Evolutionary conservation across 2,113 vertebrate species (phyloP).

Genomic region (Pseudonaja textilis): DNA sequence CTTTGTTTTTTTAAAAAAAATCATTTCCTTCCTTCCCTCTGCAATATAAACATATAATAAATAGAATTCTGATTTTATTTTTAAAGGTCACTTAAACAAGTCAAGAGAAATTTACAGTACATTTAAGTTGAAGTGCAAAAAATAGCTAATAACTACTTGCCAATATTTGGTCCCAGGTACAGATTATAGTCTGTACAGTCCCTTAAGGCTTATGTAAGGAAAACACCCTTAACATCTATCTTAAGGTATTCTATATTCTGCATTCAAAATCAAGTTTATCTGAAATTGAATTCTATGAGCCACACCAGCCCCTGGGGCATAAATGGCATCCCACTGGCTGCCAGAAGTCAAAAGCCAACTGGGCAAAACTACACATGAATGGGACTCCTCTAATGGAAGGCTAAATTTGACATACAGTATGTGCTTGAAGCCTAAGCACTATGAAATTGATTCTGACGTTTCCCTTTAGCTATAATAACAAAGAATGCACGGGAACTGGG

Average conservation of each 20-base stretch:
- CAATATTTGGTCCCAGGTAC: conserved; percentile 60
- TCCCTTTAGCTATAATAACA: conserved; percentile 44
- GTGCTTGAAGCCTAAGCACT: background rate
- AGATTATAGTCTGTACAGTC: background rate
- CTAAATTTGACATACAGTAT: background rate
- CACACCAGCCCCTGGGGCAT: background rate
- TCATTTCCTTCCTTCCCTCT: conserved; percentile 27
- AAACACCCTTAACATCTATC: conserved; percentile 13
- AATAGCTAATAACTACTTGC: conserved; percentile 62
- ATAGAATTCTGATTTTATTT: conserved; percentile 69
- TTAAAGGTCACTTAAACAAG: conserved; percentile 80
- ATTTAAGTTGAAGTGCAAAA: conserved; percentile 78
- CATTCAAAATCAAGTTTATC: background rate
- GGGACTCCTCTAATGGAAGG: background rate
- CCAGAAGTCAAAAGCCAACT: background rate
- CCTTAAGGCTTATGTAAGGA: conserved; percentile 29
- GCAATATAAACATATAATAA: conserved; percentile 72
- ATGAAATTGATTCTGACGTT: conserved; percentile 12
- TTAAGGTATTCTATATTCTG: background rate
- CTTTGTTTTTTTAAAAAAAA: conserved; percentile 37
- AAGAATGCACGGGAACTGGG: conserved; percentile 14
- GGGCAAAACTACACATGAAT: background rate
- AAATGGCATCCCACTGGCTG: background rate
- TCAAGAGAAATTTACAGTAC: conserved; percentile 75
- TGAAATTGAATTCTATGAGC: background rate